Percentiles rank a stretch among this genome's conserved stretches.
These are phyloP conservation scores for Craterocephalus amniculus DNA, from an alignment of 2,797 vertebrate species.

Conservation along the genomic window DNA sequence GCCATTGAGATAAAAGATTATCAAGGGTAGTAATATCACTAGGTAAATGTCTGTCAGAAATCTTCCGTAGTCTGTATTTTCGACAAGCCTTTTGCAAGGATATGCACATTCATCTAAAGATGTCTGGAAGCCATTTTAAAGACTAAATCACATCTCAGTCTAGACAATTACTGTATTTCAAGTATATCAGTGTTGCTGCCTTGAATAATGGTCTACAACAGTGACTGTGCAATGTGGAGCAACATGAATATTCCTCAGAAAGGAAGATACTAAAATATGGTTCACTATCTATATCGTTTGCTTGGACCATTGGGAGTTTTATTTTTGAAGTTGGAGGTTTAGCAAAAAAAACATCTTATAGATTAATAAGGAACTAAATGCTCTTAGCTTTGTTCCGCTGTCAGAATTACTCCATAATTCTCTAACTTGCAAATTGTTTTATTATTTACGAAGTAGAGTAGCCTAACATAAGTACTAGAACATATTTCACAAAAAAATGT, in stretches of 20 bases:
- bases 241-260: not conserved
- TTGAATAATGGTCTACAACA: too few species aligned
- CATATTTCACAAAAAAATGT: not conserved
- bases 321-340: too few species aligned
- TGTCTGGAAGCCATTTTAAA: too few species aligned
- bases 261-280: not conserved
- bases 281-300: not conserved
- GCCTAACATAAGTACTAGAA: not conserved
- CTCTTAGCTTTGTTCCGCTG: too few species aligned
- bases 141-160: too few species aligned
- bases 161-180: too few species aligned
- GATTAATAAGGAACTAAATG: too few species aligned
- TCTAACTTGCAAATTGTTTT: too few species aligned
- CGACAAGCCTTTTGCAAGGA: not conserved
- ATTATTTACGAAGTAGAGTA: not conserved
- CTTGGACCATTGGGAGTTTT: not conserved
- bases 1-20: constrained; percentile 27
- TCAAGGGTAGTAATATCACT: not conserved
- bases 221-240: not conserved
- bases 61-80: not conserved
- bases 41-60: not conserved
- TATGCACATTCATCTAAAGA: too few species aligned
- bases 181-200: too few species aligned
- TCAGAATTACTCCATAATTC: not conserved
- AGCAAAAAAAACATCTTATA: not conserved